A percentile compares a stretch with the other conserved stretches of the same genome.
Conservation (phyloP, 2,888 invertebrate species). For the Dasypolia templi region DNA sequence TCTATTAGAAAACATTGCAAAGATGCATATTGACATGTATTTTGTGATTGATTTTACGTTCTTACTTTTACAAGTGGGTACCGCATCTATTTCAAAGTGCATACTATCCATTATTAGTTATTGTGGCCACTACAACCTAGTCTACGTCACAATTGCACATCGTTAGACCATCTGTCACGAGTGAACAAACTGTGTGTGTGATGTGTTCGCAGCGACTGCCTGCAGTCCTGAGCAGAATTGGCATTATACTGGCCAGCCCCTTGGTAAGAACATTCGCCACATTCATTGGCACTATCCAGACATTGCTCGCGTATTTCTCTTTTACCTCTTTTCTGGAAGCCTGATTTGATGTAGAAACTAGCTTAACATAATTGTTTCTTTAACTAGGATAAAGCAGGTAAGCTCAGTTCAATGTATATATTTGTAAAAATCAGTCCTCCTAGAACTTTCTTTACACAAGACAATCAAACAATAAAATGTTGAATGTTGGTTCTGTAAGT, state of each 20-base stretch:
- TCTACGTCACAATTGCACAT: slow-evolving; percentile 87
- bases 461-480: neutral
- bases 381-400: slow-evolving; percentile 37
- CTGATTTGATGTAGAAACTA: slow-evolving; percentile 34
- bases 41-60: slow-evolving; percentile 41
- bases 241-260: slow-evolving; percentile 98
- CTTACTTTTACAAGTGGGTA: slow-evolving; percentile 40
- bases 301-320: slow-evolving; percentile 84
- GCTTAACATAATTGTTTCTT: slow-evolving; percentile 4
- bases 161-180: slow-evolving; percentile 87
- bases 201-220: slow-evolving; percentile 97
- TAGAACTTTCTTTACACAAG: slow-evolving; percentile 3
- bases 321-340: slow-evolving; percentile 56
- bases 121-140: slow-evolving; percentile 88
- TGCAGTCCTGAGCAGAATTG: slow-evolving; percentile 98
- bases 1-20: slow-evolving; percentile 88
- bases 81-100: slow-evolving; percentile 54
- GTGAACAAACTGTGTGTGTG: slow-evolving; percentile 91
- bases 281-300: slow-evolving; percentile 87
- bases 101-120: slow-evolving; percentile 48
- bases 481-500: neutral
- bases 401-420: slow-evolving; percentile 26
- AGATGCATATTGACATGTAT: slow-evolving; percentile 71
- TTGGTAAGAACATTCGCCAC: slow-evolving; percentile 94
- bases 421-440: slow-evolving; percentile 40